Conservation (phyloP, 2,797 vertebrate species). For the Sebastes diaconus region DNA sequence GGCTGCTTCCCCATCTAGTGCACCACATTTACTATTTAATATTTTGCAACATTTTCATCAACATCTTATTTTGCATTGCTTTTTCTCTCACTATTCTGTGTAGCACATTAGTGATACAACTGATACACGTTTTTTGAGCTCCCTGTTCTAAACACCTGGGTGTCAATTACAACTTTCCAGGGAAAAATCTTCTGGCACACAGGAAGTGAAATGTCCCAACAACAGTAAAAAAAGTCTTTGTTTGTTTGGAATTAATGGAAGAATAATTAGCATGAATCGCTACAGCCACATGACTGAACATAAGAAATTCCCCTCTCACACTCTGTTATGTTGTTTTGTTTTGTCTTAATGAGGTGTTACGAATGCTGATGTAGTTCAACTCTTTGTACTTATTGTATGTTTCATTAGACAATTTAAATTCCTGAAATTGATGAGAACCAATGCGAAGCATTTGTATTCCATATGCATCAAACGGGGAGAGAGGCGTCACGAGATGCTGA, state of each 20-base stretch:
- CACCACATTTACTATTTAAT: not conserved
- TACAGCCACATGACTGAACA: slow-evolving; percentile 27
- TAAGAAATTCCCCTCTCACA: slow-evolving; percentile 20
- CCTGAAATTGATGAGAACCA: not conserved
- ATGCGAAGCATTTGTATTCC: slow-evolving; percentile 36
- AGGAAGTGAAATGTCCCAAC: slow-evolving; percentile 11
- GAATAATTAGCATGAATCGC: slow-evolving; percentile 20
- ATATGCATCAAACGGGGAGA: slow-evolving; percentile 14
- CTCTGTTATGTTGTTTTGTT: slow-evolving; percentile 20
- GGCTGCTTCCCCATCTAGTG: not conserved
- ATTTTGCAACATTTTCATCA: not conserved
- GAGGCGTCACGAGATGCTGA: slow-evolving; percentile 18
- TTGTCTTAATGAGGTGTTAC: slow-evolving; percentile 35
- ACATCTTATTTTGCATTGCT: not conserved
- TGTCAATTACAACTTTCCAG: not conserved
- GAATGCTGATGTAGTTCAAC: slow-evolving; percentile 10
- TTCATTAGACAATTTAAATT: slow-evolving; percentile 32
- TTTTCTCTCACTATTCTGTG: not conserved
- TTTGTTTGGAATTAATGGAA: slow-evolving; percentile 33
- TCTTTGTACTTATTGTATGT: slow-evolving; percentile 28
- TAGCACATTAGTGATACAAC: not conserved
- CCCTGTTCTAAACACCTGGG: not conserved
- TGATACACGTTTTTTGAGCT: not conserved
- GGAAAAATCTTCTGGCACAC: not conserved
- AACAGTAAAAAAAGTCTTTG: slow-evolving; percentile 14